Conservation (phyloP, 2,888 invertebrate genomes). For the Orchestes rusci region DNA sequence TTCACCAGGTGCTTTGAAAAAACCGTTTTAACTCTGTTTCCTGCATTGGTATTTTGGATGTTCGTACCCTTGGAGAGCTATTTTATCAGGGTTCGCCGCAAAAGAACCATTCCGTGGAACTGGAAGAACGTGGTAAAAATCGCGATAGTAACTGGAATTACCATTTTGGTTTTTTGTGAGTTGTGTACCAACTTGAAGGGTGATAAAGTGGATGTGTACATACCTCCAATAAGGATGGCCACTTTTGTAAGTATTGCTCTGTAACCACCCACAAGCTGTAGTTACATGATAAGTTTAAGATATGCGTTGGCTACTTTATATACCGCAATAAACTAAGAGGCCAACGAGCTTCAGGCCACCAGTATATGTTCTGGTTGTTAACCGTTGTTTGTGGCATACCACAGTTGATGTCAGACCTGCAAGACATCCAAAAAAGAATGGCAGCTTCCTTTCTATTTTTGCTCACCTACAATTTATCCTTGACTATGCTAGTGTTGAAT, state of each 20-base stretch:
- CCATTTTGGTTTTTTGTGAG: slow-evolving; percentile 57
- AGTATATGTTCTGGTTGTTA: slow-evolving; percentile 51
- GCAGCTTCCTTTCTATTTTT: slow-evolving; percentile 29
- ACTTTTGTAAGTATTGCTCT: slow-evolving; percentile 67
- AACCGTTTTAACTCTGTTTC: slow-evolving; percentile 77
- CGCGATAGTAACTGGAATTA: slow-evolving; percentile 52
- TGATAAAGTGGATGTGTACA: slow-evolving; percentile 62
- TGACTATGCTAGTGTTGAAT: slow-evolving; percentile 38
- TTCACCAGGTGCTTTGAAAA: slow-evolving; percentile 83
- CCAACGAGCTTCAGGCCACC: slow-evolving; percentile 47
- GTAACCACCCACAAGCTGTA: not conserved
- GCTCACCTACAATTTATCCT: slow-evolving; percentile 38
- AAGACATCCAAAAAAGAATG: not conserved
- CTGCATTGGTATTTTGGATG: slow-evolving; percentile 73
- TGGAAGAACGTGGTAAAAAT: slow-evolving; percentile 60
- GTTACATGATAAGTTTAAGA: not conserved
- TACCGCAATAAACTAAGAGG: slow-evolving; percentile 46
- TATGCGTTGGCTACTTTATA: too few relatives aligned
- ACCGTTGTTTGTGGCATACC: slow-evolving; percentile 39
- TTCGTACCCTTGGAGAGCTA: slow-evolving; percentile 62
- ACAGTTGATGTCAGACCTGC: too few relatives aligned
- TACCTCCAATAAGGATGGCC: slow-evolving; percentile 66
- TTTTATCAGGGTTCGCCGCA: slow-evolving; percentile 63
- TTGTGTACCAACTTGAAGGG: slow-evolving; percentile 28
- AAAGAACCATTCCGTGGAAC: slow-evolving; percentile 66